Conservation (phyloP, 30 jellyfish, hydroid and myxozoan species). For the Nemopilema nomurai region DNA sequence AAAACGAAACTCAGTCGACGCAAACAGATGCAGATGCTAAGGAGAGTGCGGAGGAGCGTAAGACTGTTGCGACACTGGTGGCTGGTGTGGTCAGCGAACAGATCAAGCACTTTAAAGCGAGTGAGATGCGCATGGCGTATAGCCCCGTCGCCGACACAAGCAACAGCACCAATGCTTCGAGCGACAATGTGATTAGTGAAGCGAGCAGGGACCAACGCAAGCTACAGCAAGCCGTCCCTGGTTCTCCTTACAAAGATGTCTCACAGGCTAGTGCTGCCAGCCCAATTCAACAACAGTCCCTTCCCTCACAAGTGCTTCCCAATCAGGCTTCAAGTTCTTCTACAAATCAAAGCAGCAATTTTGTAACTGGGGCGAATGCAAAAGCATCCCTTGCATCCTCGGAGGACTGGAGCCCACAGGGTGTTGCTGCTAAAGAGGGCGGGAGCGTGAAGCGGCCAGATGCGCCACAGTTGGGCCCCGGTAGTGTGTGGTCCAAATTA, state of each 20-base stretch:
- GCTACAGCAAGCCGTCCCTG: slow-evolving; percentile 19
- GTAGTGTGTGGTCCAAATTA: too few relatives aligned
- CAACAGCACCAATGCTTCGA: neutral
- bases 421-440: slow-evolving; percentile 18
- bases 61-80: slow-evolving; percentile 12
- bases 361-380: neutral
- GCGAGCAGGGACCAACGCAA: neutral
- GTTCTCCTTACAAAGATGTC: neutral
- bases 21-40: slow-evolving; percentile 24
- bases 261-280: neutral
- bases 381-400: neutral
- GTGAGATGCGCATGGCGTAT: slow-evolving; percentile 24
- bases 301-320: neutral
- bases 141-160: neutral
- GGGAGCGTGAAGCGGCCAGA: slow-evolving; percentile 21
- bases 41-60: slow-evolving; percentile 27
- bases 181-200: neutral
- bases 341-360: neutral
- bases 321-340: neutral
- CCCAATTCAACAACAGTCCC: neutral
- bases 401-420: neutral
- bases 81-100: slow-evolving; percentile 60
- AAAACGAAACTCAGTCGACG: neutral
- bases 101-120: slow-evolving; percentile 40
- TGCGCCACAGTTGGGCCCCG: neutral